Percentiles rank a stretch among this genome's conserved stretches.
phyloP scores from a whole-genome alignment of 1,140 invertebrate species.

The Drosophila neocordata region DNA sequence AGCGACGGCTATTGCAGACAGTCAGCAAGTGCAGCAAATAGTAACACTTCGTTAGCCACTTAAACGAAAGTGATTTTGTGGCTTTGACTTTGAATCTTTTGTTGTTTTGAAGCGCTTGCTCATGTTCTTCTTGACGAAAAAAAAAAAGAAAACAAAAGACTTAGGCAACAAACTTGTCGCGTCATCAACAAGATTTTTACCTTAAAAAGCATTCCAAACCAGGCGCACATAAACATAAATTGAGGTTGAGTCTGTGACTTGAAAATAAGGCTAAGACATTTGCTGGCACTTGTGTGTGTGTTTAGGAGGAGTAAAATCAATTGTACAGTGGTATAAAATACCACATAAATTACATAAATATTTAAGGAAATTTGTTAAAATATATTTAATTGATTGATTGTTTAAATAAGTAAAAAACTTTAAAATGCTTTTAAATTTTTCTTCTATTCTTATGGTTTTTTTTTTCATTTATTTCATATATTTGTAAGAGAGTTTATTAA shows the following conservation, averaged over 20 bases:
- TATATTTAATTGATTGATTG: too few relatives aligned
- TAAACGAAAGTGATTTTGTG: slow-evolving; percentile 69
- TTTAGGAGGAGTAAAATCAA: slow-evolving; percentile 42
- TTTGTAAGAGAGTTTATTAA: too few relatives aligned
- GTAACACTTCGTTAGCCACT: slow-evolving; percentile 24
- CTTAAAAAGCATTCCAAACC: slow-evolving; percentile 71
- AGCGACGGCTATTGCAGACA: slow-evolving; percentile 33
- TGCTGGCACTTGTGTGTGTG: slow-evolving; percentile 39
- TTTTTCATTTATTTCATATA: too few relatives aligned
- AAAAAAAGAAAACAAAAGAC: slow-evolving; percentile 65
- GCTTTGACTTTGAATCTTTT: slow-evolving; percentile 7
- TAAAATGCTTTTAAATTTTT: too few relatives aligned
- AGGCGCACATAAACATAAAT: slow-evolving; percentile 66
- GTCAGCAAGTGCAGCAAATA: slow-evolving; percentile 38
- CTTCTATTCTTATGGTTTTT: too few relatives aligned
- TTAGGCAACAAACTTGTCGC: slow-evolving; percentile 68
- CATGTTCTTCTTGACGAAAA: slow-evolving; percentile 36
- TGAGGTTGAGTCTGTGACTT: neutral
- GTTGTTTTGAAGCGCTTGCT: neutral
- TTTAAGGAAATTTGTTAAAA: too few relatives aligned
- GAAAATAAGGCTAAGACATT: slow-evolving; percentile 1
- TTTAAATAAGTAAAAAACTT: too few relatives aligned
- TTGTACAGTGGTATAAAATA: slow-evolving; percentile 25
- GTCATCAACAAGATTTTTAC: slow-evolving; percentile 52
- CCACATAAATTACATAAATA: neutral